Percentiles rank a stretch among this genome's conserved stretches.
phyloP scores from a whole-genome alignment of 2,113 vertebrate species.

The Aegotheles bennettii region DNA sequence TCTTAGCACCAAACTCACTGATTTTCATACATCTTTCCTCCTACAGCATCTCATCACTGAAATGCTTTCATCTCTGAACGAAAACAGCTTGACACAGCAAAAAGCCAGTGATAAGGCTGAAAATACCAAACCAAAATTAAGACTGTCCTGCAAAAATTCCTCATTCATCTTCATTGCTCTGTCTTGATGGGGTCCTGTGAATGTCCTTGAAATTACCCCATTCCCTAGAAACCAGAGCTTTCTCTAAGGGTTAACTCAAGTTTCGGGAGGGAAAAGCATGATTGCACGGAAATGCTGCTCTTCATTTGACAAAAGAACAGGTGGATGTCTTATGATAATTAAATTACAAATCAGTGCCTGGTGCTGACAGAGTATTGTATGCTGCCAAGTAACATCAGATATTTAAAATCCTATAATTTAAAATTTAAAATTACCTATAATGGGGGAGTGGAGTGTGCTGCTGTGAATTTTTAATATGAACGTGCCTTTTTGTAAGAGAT shows the following conservation, averaged over 20 bases:
- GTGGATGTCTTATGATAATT: conserved; percentile 77
- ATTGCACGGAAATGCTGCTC: conserved; percentile 56
- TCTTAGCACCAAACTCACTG: background rate
- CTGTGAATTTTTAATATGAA: conserved; percentile 67
- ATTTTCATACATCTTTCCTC: conserved; percentile 22
- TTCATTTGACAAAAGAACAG: conserved; percentile 68
- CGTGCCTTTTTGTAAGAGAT: conserved; percentile 41
- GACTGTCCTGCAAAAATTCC: background rate
- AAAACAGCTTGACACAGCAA: conserved; percentile 17
- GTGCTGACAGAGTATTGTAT: conserved; percentile 70
- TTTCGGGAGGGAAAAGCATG: conserved; percentile 35
- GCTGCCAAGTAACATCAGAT: conserved; percentile 66
- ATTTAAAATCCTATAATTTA: conserved; percentile 77
- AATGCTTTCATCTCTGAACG: conserved; percentile 9
- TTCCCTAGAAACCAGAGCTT: background rate
- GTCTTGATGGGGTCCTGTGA: background rate
- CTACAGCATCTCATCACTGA: background rate
- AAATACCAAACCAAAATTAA: background rate
- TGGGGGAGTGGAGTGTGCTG: conserved; percentile 33
- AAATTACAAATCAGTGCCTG: conserved; percentile 75
- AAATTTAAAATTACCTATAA: conserved; percentile 76
- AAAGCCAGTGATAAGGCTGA: background rate
- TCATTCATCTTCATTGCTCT: background rate
- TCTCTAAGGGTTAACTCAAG: conserved; percentile 13
- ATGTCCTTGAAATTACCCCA: background rate